Evolutionary conservation across 2,888 invertebrate genomes (phyloP), one percentile per base, ranked within the genome.

Genomic region (Glomeris marginata): DNA sequence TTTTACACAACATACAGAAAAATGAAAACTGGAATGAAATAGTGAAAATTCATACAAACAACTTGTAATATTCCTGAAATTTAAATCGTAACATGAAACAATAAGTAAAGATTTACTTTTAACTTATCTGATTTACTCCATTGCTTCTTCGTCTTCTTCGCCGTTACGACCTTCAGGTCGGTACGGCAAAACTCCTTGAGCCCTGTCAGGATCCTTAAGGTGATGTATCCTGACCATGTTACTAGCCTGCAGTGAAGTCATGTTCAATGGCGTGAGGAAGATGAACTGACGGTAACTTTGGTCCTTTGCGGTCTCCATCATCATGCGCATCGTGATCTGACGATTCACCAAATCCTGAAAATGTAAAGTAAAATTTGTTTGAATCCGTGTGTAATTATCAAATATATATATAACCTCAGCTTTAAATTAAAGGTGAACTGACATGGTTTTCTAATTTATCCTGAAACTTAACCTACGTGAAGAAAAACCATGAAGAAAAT

Each of bases 341-440:
- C 90, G 76, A 67, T 88, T 88, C 46, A 85, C 75, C 69, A 82
- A 80, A 66, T 91, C 90, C 86, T 86, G 63, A n/a, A 37, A 21
- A 22, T 3, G 11, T 20, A 42, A 42, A 38, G 18, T 16, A 38
- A 15, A 2, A 8, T 8, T 38, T 6, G 28, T 28, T 28, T 28
- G 28, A n/a, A n/a, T n/a, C n/a, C n/a, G n/a, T n/a, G n/a, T n/a
- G n/a, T n/a, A n/a, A n/a, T n/a, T n/a, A n/a, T n/a, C n/a, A n/a
- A n/a, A n/a, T n/a, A n/a, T n/a, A n/a, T n/a, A n/a, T n/a, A n/a
- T n/a, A n/a, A n/a, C n/a, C n/a, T n/a, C n/a, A n/a, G n/a, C n/a
- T n/a, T n/a, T n/a, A n/a, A n/a, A n/a, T n/a, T n/a, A n/a, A n/a
- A n/a, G n/a, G n/a, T n/a, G n/a, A n/a, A n/a, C n/a, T n/a, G n/a